Conservation (phyloP, 2,888 invertebrate species). For the Sthenelais limicola region DNA sequence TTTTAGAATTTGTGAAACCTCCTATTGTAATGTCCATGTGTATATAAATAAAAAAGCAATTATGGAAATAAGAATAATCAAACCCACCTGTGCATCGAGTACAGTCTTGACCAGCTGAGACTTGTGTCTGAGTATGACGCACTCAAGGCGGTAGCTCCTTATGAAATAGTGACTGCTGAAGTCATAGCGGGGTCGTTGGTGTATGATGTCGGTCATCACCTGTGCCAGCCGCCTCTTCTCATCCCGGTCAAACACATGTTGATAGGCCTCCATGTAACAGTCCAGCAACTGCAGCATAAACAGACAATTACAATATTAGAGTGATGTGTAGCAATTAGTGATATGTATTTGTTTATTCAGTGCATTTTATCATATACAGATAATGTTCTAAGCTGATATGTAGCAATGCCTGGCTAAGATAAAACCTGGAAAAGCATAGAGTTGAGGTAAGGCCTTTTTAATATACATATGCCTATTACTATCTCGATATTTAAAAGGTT, state of each 20-base stretch:
- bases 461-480: too few species aligned
- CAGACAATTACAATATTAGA: too few species aligned
- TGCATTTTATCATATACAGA: too few species aligned
- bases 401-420: too few species aligned
- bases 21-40: too few species aligned
- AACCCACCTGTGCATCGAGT: conserved; percentile 66
- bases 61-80: neutral
- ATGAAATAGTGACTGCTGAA: conserved; percentile 66
- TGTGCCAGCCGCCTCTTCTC: conserved; percentile 66
- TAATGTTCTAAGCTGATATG: too few species aligned
- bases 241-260: conserved; percentile 70
- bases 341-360: too few species aligned
- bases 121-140: conserved; percentile 63
- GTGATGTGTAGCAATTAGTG: too few species aligned
- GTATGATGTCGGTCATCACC: conserved; percentile 67
- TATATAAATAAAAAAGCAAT: neutral
- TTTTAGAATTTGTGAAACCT: too few species aligned
- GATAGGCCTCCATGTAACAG: conserved; percentile 71
- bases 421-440: too few species aligned
- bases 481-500: too few species aligned
- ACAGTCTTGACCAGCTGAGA: conserved; percentile 64
- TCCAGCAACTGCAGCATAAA: conserved; percentile 70
- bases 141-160: conserved; percentile 68
- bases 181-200: conserved; percentile 67
- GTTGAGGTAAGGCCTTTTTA: too few species aligned